Base-by-base conservation (phyloP, 2,797 vertebrate species). In the Macropodus opercularis region DNA sequence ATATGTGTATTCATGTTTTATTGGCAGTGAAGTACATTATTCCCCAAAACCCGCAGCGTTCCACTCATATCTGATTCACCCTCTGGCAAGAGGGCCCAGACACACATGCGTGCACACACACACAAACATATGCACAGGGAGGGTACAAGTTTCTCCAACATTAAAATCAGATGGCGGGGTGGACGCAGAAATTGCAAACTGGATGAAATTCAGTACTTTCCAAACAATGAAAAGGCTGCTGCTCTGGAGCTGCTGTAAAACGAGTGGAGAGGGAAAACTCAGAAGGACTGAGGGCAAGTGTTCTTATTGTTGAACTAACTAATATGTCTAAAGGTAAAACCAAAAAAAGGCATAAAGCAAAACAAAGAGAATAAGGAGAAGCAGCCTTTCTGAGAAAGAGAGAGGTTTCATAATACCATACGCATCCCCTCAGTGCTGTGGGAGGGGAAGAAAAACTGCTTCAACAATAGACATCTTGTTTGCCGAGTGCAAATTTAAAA, bases 1-100 rank as follows among this genome's bases (percentile, higher is more conserved):
- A 88, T 83, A 83, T 91, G 83, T 87, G 87, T 86, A 91, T 92
- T 93, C 84, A 90, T 87, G 86, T 88, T 86, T 92, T 86, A 88
- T 89, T 90, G 81, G 85, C 87, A 91, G 82, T 81, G 84, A 84
- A 71, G 77, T 84, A 81, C 85, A 89, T 90, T 88, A 88, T 89
- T 84, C 83, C 77, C 72, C 72, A 85, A n/a, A 88, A 88, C 79
- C 89, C 88, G 47, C 87, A 89, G 80, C 87, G 85, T 89, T 91
- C 88, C 88, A 85, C 87, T 87, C 84, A 90, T 92, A 90, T 92
- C 90, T 90, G 83, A 83, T 87, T 81, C 72, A 72, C 69, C 82
- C 76, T 80, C 59, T 80, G 72, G 88, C 87, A 72, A 81, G 62
- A 68, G 49, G 39, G 57, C 55, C 63, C 41, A 64, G 49, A 66